A percentile compares a stretch with the other conserved stretches of the same genome.
Evolutionary conservation across 1,140 invertebrate genomes (phyloP).

Genomic region (Cherax quadricarinatus): DNA sequence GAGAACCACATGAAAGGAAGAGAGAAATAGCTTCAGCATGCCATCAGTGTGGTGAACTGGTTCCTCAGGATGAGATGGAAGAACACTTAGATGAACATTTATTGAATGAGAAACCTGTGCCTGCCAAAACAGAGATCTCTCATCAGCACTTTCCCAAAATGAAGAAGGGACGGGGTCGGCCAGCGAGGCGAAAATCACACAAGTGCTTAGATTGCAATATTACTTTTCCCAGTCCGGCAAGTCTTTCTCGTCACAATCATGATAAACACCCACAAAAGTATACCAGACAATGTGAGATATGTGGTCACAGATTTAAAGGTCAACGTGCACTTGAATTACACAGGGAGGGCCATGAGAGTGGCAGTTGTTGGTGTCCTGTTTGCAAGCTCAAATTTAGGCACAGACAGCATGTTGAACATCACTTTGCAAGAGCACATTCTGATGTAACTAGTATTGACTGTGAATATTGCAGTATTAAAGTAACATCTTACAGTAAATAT

Average conservation of each 20-base stretch:
- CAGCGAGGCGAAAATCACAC: neutral
- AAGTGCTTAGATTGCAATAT: conserved; percentile 36
- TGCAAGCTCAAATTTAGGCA: conserved; percentile 52
- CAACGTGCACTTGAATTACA: conserved; percentile 40
- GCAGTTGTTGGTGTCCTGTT: conserved; percentile 56
- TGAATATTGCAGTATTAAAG: conserved; percentile 46
- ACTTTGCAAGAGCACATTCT: conserved; percentile 34
- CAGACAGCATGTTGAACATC: conserved; percentile 36
- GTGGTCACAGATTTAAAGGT: conserved; percentile 57
- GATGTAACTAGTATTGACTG: conserved; percentile 40
- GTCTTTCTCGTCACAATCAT: conserved; percentile 61
- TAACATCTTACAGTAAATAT: conserved; percentile 53
- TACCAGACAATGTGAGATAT: conserved; percentile 35
- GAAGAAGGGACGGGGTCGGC: neutral
- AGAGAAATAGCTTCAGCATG: neutral
- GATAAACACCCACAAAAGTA: conserved; percentile 44
- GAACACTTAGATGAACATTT: conserved; percentile 50
- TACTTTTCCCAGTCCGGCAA: conserved; percentile 42
- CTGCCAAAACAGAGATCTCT: neutral
- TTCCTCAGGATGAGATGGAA: conserved; percentile 47
- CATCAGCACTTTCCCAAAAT: neutral
- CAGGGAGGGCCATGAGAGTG: conserved; percentile 46
- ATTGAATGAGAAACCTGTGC: conserved; percentile 16
- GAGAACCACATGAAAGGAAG: conserved; percentile 19
- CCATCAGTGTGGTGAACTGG: conserved; percentile 38